phyloP scores from a whole-genome alignment of 2,888 invertebrate species.

The Colostygia pectinataria region DNA sequence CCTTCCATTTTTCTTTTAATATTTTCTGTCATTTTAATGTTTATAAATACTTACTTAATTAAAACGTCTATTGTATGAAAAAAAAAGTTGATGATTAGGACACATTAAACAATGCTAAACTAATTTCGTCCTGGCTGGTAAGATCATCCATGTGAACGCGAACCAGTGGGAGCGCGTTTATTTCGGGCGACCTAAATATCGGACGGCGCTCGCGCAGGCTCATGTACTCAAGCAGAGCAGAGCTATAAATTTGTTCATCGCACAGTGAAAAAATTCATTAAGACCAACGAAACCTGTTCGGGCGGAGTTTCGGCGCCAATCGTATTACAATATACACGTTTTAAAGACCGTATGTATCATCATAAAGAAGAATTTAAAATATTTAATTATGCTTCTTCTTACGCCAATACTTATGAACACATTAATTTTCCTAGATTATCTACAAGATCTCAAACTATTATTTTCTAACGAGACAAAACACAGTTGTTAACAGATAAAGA shows the following conservation, averaged over 20 bases:
- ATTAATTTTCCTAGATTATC: neutral
- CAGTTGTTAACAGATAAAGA: neutral
- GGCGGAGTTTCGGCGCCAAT: conserved; percentile 26
- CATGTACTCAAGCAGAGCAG: conserved; percentile 36
- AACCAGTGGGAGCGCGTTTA: conserved; percentile 62
- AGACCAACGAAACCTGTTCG: conserved; percentile 27
- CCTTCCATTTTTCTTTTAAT: neutral
- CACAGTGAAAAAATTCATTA: conserved; percentile 30
- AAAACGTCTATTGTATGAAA: too few relatives aligned
- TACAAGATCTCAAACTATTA: too few relatives aligned
- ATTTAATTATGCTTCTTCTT: neutral
- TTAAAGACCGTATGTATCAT: conserved; percentile 19
- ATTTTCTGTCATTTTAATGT: neutral
- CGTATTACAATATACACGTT: conserved; percentile 19
- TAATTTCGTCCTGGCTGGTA: conserved; percentile 10
- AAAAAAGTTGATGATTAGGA: neutral
- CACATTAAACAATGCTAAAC: conserved; percentile 1
- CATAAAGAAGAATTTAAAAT: conserved; percentile 13
- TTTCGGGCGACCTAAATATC: conserved; percentile 80
- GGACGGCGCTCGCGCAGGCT: conserved; percentile 52
- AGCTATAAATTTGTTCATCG: conserved; percentile 50
- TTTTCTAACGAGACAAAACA: too few relatives aligned
- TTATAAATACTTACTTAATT: too few relatives aligned
- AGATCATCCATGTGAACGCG: conserved; percentile 34
- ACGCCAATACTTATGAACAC: conserved; percentile 2